Conservation (phyloP, 2,113 vertebrate genomes). For the Loxodonta africana region DNA sequence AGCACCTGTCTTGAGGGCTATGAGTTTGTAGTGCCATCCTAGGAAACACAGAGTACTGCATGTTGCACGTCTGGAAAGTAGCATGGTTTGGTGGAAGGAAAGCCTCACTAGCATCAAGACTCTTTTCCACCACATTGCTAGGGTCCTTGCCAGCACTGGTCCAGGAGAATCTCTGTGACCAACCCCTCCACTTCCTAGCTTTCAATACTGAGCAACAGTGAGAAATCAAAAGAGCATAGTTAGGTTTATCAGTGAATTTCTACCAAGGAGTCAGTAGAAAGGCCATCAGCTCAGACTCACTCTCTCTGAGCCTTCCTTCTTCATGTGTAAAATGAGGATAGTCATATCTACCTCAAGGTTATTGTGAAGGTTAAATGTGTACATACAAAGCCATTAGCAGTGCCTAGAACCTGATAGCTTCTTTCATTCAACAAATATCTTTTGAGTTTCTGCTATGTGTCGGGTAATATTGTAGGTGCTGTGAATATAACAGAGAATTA, state of each 20-base stretch:
- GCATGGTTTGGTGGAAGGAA: background rate
- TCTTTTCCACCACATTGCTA: background rate
- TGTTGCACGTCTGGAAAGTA: background rate
- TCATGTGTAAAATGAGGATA: no score
- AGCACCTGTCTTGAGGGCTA: background rate
- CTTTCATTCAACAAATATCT: background rate
- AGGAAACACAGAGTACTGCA: no score
- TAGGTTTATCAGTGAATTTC: background rate
- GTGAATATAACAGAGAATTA: background rate
- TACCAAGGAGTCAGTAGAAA: no score
- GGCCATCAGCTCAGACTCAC: background rate
- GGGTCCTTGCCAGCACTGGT: accelerated
- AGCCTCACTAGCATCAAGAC: background rate
- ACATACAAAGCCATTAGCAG: background rate
- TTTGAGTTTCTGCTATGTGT: background rate
- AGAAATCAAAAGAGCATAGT: accelerated
- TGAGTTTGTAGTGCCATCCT: background rate
- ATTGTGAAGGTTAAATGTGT: no score
- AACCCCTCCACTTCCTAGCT: background rate
- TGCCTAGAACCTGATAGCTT: background rate
- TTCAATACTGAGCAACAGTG: background rate
- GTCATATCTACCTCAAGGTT: no score
- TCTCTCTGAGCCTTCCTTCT: no score
- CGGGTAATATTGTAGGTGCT: no score
- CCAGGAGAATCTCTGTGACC: background rate